Base-by-base conservation (phyloP, 2,113 vertebrate species). In the Oncorhynchus keta region DNA sequence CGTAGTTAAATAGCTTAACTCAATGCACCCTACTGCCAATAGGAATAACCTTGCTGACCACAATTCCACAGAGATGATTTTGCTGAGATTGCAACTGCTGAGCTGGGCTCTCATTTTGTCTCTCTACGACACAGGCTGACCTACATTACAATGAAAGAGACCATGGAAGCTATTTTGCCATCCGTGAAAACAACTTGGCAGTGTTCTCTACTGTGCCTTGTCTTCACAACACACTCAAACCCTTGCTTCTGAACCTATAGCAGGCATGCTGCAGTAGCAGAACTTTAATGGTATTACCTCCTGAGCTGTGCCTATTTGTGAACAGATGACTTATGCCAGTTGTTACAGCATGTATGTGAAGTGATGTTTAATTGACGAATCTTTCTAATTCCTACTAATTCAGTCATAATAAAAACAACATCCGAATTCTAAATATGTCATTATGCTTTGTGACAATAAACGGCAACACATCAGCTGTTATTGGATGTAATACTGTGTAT, bases 91-190 rank as follows among this genome's bases (percentile, higher is more conserved):
- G 83, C 81, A 74, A 76, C 76, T 76, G 0, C 78, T 26, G 82
- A 80, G 74, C 79, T 39, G 30, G 6, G 84, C 81, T 77, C 75
- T 61, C 81, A 72, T 84, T 89, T 83, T 72, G 84, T 87, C 82
- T 75, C 9, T 45, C 39, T 45, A 45, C 2, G 2, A 79, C 72
- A 76, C 82, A 77, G 79, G 75, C 78, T 84, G 89, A 77, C 87
- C 88, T 83, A 83, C 77, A 84, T 85, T 77, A 77, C 72, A 76
- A 64, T 81, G 78, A 87, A 81, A 79, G 77, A 78, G 70, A 73
- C 61, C 22, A 16, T 78, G 0, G 77, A 79, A 79, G 81, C 75
- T 22, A 51, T 28, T 76, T 64, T 65, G 3, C 82, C 84, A 88
- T 79, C 76, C 82, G 51, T 84, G 79, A 82, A 24, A 78, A 85